Evolutionary conservation across 2,888 invertebrate genomes (phyloP).

Genomic region (Lordiphosa fenestrarum): DNA sequence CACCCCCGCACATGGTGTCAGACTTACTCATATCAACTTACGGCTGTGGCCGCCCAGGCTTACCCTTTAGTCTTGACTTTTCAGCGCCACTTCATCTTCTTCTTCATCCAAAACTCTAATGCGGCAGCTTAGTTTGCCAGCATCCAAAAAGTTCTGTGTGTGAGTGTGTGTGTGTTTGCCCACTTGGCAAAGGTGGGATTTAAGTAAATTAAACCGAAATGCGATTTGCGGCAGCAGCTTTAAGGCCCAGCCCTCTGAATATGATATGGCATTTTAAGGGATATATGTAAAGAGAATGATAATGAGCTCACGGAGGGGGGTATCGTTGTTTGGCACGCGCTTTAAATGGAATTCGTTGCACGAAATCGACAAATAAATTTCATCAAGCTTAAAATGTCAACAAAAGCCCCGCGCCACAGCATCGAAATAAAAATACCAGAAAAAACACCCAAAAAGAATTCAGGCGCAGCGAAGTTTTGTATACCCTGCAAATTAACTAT

Average conservation of each 20-base stretch:
- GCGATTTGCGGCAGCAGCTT: conserved; percentile 36
- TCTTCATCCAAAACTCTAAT: conserved; percentile 4
- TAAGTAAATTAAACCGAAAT: conserved; percentile 40
- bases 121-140: conserved; percentile 11
- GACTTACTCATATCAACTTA: conserved; percentile 42
- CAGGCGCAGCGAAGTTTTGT: too few relatives aligned
- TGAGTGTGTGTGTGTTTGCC: conserved; percentile 1
- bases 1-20: conserved; percentile 21
- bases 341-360: conserved; percentile 1
- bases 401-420: background rate
- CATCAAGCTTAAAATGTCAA: conserved; percentile 38
- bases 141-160: background rate
- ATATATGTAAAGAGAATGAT: conserved; percentile 11
- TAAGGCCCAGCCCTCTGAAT: conserved; percentile 21
- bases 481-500: too few relatives aligned
- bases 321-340: conserved; percentile 26
- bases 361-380: conserved; percentile 25
- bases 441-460: too few relatives aligned
- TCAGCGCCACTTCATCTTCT: conserved; percentile 3
- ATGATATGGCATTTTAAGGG: conserved; percentile 16
- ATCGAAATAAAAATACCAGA: conserved; percentile 2
- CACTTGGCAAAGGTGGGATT: conserved; percentile 23
- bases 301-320: conserved; percentile 28
- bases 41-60: conserved; percentile 27
- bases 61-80: conserved; percentile 18